phyloP scores from a whole-genome alignment of 1,140 invertebrate genomes.

The Anagrus nilaparvatae region DNA sequence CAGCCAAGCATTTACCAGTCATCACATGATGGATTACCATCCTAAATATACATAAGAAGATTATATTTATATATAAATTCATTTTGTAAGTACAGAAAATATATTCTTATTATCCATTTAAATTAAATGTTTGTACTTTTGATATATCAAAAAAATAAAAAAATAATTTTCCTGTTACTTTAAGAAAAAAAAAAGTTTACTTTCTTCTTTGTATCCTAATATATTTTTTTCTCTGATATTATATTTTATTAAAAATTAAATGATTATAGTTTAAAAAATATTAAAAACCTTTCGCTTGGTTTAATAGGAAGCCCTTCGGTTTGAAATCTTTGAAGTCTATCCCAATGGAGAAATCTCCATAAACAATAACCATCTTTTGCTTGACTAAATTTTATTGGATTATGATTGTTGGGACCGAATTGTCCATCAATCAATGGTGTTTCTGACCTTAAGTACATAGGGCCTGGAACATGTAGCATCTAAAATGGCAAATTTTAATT shows the following conservation, averaged over 20 bases:
- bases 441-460: slow-evolving; percentile 16
- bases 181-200: too few species aligned
- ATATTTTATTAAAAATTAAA: neutral
- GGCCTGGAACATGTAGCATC: slow-evolving; percentile 3
- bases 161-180: too few species aligned
- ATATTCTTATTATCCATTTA: too few species aligned
- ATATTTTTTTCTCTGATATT: too few species aligned
- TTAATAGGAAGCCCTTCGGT: slow-evolving; percentile 14
- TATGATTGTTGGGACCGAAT: slow-evolving; percentile 13
- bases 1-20: slow-evolving; percentile 18
- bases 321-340: slow-evolving; percentile 15
- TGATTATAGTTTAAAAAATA: too few species aligned
- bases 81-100: too few species aligned
- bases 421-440: slow-evolving; percentile 12
- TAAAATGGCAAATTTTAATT: neutral
- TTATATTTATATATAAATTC: too few species aligned
- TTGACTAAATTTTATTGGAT: slow-evolving; percentile 12
- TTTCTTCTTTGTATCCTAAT: too few species aligned
- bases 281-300: slow-evolving; percentile 7
- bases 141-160: too few species aligned
- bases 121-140: too few species aligned
- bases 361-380: slow-evolving; percentile 14
- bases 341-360: slow-evolving; percentile 15
- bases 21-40: slow-evolving; percentile 18
- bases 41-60: too few species aligned